Base-by-base conservation (phyloP, 1,140 invertebrate species). In the Melitaea cinxia region DNA sequence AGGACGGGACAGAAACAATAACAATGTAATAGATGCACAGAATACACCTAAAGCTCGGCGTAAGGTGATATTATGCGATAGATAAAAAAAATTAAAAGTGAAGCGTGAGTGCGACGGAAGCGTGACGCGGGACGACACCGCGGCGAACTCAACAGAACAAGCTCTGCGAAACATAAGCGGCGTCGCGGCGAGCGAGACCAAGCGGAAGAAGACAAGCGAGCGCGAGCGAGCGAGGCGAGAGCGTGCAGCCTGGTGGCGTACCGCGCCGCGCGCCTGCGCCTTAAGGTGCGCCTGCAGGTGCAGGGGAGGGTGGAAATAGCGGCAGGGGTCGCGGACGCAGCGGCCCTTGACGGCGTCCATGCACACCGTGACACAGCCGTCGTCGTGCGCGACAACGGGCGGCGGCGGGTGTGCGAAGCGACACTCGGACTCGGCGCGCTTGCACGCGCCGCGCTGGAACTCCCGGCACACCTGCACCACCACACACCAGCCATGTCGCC, bases 221-320 rank as follows among this genome's bases (percentile, higher is more conserved):
- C 80, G 83, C 83, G 82, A 82, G 80, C 81, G 82, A 83, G 83
- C 81, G 82, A 86, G 83, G 84, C 85, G 83, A 86, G 83, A 88
- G 88, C 88, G 86, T 91, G 86, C 88, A 91, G 88, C 83, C 86
- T 85, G 93, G 93, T 94, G 94, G 94, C 96, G 95, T 96, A 97
- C 96, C 96, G 96, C 95, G 94, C 95, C 96, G 95, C 96, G 96
- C 94, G 95, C 95, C 95, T 96, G 95, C 95, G 96, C 97, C 96
- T 98, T 98, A 95, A 98, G 97, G 96, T 98, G 97, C 94, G 97
- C 97, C 96, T 98, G 97, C 93, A 99, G 97, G 96, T 99, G 97
- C 94, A 97, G 95, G 94, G 96, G 96, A 94, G 96, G 96, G 94
- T 98, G 96, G 95, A 97, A 97, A 96, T 97, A 98, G 95, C 96